phyloP scores from a whole-genome alignment of 1,140 invertebrate genomes.

The Ditylenchus dipsaci region DNA sequence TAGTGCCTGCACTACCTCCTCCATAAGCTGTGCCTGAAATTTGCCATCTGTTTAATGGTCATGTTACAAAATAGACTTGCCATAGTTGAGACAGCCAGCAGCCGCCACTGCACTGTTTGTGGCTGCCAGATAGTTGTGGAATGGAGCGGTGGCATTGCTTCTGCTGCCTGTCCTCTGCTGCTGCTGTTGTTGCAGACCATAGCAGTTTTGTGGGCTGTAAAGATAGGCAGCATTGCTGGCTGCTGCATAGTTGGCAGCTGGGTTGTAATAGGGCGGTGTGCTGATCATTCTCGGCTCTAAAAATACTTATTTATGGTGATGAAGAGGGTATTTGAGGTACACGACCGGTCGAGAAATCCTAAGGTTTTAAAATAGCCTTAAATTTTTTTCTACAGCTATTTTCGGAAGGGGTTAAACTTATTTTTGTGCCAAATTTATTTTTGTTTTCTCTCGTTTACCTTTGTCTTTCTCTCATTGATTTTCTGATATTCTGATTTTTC shows the following conservation, averaged over 20 bases:
- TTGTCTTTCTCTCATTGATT: too few species aligned
- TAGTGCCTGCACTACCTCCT: background rate
- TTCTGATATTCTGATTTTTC: too few species aligned
- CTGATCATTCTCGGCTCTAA: background rate
- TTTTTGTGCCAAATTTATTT: too few species aligned
- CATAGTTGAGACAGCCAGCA: background rate
- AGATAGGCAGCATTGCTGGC: background rate
- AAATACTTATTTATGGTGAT: background rate
- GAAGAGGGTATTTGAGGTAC: too few species aligned
- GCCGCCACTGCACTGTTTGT: background rate
- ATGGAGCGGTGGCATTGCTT: background rate
- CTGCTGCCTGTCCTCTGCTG: background rate
- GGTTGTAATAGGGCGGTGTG: background rate
- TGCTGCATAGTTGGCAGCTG: constrained; percentile 1
- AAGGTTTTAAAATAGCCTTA: too few species aligned
- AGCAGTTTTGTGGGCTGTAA: background rate
- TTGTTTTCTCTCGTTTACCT: too few species aligned
- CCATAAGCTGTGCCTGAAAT: background rate
- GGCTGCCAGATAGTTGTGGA: background rate
- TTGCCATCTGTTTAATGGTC: background rate
- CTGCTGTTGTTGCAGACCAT: too few species aligned
- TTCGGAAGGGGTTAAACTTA: too few species aligned
- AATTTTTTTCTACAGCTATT: too few species aligned
- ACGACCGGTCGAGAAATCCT: too few species aligned
- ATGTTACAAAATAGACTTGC: background rate